A percentile compares a stretch with the other conserved stretches of the same genome.
These are phyloP conservation scores for Dryocosmus kuriphilus DNA, from an alignment of 2,888 invertebrate genomes.

Conservation along the genomic window DNA sequence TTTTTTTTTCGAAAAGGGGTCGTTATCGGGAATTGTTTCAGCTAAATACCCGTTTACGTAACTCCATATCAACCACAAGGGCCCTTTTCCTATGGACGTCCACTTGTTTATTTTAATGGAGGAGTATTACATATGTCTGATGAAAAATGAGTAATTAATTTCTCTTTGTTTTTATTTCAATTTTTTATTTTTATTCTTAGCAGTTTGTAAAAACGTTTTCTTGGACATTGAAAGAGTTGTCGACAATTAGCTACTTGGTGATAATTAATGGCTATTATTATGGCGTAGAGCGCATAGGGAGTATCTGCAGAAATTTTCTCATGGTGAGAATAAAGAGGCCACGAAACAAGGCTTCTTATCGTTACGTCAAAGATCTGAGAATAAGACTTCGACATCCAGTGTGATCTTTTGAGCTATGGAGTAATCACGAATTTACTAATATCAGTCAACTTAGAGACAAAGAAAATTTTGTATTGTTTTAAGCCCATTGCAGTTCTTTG, in stretches of 20 bases:
- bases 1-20: no score
- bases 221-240: conserved; percentile 68
- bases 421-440: neutral
- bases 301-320: conserved; percentile 57
- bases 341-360: conserved; percentile 33
- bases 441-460: neutral
- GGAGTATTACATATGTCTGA: neutral
- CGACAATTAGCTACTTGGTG: conserved; percentile 66
- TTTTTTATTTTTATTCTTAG: no score
- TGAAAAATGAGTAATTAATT: neutral
- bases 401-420: neutral
- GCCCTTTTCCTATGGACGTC: no score
- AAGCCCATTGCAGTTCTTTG: neutral
- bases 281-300: conserved; percentile 59
- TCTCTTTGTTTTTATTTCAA: conserved; percentile 7
- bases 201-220: no score
- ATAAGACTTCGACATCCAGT: neutral
- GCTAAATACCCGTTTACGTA: no score
- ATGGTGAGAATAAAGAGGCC: conserved; percentile 46
- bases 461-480: neutral
- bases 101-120: neutral
- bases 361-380: conserved; percentile 20
- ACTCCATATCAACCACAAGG: no score
- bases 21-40: no score
- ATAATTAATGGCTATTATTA: conserved; percentile 71